These are phyloP conservation scores for Caenorhabditis wallacei DNA, from an alignment of 2,888 invertebrate genomes.

Conservation along the genomic window DNA sequence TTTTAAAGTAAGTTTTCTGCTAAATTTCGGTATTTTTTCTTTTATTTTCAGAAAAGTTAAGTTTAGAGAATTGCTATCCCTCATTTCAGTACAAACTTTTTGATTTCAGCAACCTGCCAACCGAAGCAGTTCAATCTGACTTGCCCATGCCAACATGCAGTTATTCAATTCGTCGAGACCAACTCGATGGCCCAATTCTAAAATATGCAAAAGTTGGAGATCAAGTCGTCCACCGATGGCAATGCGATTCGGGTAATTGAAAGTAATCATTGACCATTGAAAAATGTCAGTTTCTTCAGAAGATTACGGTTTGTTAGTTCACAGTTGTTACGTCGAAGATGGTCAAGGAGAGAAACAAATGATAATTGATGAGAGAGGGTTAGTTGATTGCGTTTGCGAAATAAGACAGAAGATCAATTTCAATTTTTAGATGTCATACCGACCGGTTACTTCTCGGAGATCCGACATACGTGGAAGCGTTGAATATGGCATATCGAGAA, in stretches of 20 bases:
- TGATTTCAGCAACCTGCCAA: constrained; percentile 79
- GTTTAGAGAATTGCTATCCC: no score
- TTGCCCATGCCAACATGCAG: constrained; percentile 82
- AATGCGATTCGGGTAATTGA: constrained; percentile 79
- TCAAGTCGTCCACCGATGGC: constrained; percentile 83
- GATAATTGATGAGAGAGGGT: constrained; percentile 83
- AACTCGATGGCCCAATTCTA: constrained; percentile 82
- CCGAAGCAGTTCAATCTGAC: constrained; percentile 76
- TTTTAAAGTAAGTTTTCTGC: neutral
- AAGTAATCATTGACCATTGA: constrained; percentile 18
- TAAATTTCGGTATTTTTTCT: neutral
- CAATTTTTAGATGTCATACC: constrained; percentile 79
- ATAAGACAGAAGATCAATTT: constrained; percentile 18
- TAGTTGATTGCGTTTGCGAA: constrained; percentile 3
- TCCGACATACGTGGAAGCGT: constrained; percentile 82
- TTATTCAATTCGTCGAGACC: constrained; percentile 83
- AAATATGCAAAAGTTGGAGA: constrained; percentile 83
- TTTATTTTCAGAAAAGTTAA: constrained; percentile 78
- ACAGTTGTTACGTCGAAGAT: constrained; percentile 83
- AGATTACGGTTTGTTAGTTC: constrained; percentile 82
- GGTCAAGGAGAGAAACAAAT: constrained; percentile 82
- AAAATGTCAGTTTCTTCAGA: constrained; percentile 68
- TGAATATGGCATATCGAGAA: constrained; percentile 83
- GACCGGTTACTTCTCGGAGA: constrained; percentile 82
- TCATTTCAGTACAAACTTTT: no score